Conservation (phyloP, 1,140 invertebrate genomes). For the Trachelipus rathkii region DNA sequence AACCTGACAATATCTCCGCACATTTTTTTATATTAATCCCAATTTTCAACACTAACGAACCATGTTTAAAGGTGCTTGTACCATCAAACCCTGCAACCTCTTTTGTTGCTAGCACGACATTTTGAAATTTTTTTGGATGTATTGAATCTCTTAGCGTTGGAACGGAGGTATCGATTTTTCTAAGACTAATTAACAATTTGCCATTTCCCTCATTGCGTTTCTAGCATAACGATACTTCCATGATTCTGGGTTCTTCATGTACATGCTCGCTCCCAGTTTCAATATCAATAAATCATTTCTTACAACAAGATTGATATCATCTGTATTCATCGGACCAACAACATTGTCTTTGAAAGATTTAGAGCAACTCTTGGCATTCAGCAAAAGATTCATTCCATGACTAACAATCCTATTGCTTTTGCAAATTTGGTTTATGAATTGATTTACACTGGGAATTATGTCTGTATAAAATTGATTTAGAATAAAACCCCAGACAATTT, state of each 20-base stretch:
- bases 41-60: conserved; percentile 1
- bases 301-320: neutral
- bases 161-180: neutral
- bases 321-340: neutral
- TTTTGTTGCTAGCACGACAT: neutral
- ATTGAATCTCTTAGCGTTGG: neutral
- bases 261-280: neutral
- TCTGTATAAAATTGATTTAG: neutral
- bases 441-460: neutral
- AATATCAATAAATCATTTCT: neutral
- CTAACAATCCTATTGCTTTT: neutral
- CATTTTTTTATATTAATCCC: conserved; percentile 8
- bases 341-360: neutral
- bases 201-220: neutral
- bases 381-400: neutral
- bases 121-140: neutral
- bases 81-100: neutral
- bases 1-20: neutral
- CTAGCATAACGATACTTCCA: neutral
- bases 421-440: neutral
- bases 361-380: neutral
- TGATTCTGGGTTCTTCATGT: neutral
- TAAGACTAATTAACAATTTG: neutral
- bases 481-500: neutral
- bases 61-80: neutral